Conservation (phyloP, 2,888 invertebrate species). For the Ornithoptera priamus region DNA sequence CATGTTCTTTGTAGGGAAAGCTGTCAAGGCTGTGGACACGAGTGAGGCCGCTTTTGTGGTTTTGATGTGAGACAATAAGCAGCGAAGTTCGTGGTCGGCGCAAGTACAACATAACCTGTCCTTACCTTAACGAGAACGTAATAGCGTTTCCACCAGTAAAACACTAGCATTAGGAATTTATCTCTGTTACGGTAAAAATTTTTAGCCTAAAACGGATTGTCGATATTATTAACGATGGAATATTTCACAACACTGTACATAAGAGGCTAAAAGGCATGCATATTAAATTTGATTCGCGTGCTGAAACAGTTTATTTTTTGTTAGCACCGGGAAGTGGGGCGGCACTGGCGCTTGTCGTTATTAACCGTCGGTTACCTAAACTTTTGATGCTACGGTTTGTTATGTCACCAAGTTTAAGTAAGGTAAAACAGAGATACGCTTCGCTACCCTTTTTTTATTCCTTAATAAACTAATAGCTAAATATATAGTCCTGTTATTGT, state of each 20-base stretch:
- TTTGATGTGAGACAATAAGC: too few relatives aligned
- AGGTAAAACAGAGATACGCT: slow-evolving; percentile 18
- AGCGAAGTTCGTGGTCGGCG: too few relatives aligned
- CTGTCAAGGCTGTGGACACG: too few relatives aligned
- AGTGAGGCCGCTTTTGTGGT: too few relatives aligned
- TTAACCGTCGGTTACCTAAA: slow-evolving; percentile 44
- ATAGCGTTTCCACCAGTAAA: not conserved
- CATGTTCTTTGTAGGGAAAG: too few relatives aligned
- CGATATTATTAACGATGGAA: slow-evolving; percentile 7
- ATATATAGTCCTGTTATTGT: not conserved
- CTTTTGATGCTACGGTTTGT: slow-evolving; percentile 42
- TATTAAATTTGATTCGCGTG: slow-evolving; percentile 56
- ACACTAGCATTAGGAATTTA: not conserved
- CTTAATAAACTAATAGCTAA: not conserved
- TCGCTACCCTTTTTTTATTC: not conserved
- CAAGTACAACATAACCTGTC: too few relatives aligned
- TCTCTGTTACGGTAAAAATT: not conserved
- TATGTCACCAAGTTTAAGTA: slow-evolving; percentile 38
- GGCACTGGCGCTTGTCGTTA: slow-evolving; percentile 42
- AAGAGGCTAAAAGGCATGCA: slow-evolving; percentile 48
- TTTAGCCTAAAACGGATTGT: not conserved
- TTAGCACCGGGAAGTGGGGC: slow-evolving; percentile 43
- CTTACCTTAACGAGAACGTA: too few relatives aligned
- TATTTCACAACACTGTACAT: slow-evolving; percentile 38
- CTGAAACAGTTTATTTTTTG: slow-evolving; percentile 49